Evolutionary conservation across 2,888 invertebrate species (phyloP), one percentile per base, ranked within the genome.

Genomic region (Nasonia oneida): DNA sequence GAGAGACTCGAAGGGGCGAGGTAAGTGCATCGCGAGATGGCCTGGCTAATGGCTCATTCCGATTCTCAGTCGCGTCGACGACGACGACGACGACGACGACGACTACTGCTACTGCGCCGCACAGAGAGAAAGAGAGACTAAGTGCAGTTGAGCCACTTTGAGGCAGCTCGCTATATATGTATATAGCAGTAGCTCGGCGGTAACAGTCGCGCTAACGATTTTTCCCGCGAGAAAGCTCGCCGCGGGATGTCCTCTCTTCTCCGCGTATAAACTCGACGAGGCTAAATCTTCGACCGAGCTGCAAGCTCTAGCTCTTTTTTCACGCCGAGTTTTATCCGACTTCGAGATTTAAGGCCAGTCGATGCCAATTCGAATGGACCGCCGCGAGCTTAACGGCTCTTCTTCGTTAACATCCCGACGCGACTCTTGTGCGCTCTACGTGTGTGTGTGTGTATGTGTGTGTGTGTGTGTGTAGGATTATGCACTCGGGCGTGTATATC

Each of bases 1-100:
- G 18, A 37, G 42, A 73, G 6, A 37, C 39, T 39, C 70, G 3
- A n/a, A 8, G 33, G 71, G 39, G 6, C 1, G 33, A 15, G 39
- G 73, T 29, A 67, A 73, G 77, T n/a, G 71, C 81, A 42, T 80
- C 33, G 79, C 57, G 74, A 67, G 81, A 81, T 77, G 79, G 81
- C 33, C 73, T n/a, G 76, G 76, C 81, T 86, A 83, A 86, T 83
- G 81, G 81, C 64, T 84, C 84, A 81, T 84, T 84, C 76, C 76
- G 84, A 81, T 81, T 81, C 84, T 74, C 74, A 15, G 76, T 50
- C 53, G 61, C 39, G n/a, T n/a, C 10, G 67, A 4, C 50, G 57
- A 61, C n/a, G 6, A 23, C 57, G 67, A 4, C 50, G 57, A 61
- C n/a, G 6, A 23, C 57, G n/a, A 61, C n/a, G 1, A 23, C 42